Evolutionary conservation across 2,888 invertebrate genomes (phyloP), one percentile per base, ranked within the genome.

Genomic region (Zaprionus obscuricornis): DNA sequence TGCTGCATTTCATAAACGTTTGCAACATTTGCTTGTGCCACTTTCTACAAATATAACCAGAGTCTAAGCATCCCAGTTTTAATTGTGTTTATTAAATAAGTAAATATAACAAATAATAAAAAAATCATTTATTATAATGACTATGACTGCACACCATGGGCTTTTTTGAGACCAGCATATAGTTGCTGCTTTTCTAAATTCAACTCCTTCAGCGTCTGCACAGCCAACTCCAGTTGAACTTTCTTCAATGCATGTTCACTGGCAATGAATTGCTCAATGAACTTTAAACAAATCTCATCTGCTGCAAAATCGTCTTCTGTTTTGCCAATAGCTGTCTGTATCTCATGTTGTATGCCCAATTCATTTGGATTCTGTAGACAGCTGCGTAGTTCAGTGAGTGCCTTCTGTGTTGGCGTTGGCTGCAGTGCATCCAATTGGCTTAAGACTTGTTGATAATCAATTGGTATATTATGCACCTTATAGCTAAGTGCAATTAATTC

Each of bases 151-250:
- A 90, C 67, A 3, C 95, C 95, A 83, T 95, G 95, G 0, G 95
- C 95, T 71, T 92, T 92, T 85, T 92, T 92, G 56, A 95, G 88
- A n/a, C 94, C 94, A 13, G 92, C 90, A 59, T 92, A 92, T 0
- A 94, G 86, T 51, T 93, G 92, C 26, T 92, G 88, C 54, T 92
- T 91, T 67, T 93, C 92, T 29, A 92, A 92, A 68, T 92, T 92
- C n/a, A 93, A 79, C 85, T 95, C 95, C 74, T 93, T 92, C 72
- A 93, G 93, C 3, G 94, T 92, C 86, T 95, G 94, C n/a, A 96
- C 84, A 0, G 95, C 94, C 36, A 95, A 87, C 74, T 94, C 94
- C 33, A 96, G 91, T 56, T 93, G 93, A 2, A 92, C 92, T 88
- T 93, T 94, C 89, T 93, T 94, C 1, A 92, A 87, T 0, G 95